Evolutionary conservation across 2,888 invertebrate genomes (phyloP).

Genomic region (Tineola bisselliella): DNA sequence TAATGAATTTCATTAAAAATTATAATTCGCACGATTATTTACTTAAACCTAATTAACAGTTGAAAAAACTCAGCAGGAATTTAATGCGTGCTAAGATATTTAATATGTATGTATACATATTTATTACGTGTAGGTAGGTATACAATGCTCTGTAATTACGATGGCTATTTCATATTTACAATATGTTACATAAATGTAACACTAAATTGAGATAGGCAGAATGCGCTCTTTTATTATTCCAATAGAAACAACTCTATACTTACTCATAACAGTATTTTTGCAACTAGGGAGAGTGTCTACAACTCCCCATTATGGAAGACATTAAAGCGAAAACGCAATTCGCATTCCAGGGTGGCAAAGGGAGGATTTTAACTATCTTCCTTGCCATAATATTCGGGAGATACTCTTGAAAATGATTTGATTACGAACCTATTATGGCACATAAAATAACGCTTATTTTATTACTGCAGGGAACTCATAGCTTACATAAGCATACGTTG

Average conservation of each 20-base stretch:
- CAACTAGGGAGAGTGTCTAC: neutral
- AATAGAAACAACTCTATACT: too few relatives aligned
- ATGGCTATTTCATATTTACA: too few relatives aligned
- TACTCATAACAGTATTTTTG: neutral
- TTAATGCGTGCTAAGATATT: too few relatives aligned
- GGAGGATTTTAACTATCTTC: conserved; percentile 45
- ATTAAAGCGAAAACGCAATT: conserved; percentile 37
- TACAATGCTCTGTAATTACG: too few relatives aligned
- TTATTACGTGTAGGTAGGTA: too few relatives aligned
- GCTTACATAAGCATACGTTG: too few relatives aligned
- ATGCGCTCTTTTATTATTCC: too few relatives aligned
- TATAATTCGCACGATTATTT: conserved; percentile 11
- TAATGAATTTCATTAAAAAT: conserved; percentile 2
- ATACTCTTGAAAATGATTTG: neutral
- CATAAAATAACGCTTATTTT: too few relatives aligned
- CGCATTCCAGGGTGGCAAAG: conserved; percentile 29
- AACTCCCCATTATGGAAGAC: conserved; percentile 18
- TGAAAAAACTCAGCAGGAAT: neutral
- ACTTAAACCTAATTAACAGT: neutral
- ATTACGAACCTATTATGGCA: neutral
- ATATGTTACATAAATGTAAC: too few relatives aligned
- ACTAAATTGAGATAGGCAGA: too few relatives aligned
- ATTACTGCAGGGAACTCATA: too few relatives aligned
- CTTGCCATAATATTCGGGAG: conserved; percentile 47
- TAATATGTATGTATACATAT: too few relatives aligned